Conservation (phyloP, 2,797 vertebrate genomes). For the Xenops minutus region DNA sequence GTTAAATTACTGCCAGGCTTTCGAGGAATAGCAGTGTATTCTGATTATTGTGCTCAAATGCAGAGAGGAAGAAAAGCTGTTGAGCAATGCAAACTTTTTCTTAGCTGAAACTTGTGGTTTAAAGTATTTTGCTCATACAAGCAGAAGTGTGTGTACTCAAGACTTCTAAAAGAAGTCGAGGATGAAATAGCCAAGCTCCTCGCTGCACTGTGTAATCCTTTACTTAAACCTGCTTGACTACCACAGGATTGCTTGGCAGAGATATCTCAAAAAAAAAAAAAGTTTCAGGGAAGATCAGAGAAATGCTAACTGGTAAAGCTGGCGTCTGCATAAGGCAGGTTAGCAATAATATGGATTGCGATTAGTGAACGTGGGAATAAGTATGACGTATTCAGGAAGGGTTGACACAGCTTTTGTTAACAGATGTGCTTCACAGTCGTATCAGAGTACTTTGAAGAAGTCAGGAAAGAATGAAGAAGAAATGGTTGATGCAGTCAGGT, state of each 20-base stretch:
- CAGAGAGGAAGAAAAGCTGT: not conserved
- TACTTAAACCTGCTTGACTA: not conserved
- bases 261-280: not conserved
- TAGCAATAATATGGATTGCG: not conserved
- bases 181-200: not conserved
- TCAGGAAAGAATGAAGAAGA: not conserved
- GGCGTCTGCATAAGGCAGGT: not conserved
- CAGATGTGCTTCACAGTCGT: not conserved
- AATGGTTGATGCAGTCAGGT: not conserved
- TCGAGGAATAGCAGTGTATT: constrained; percentile 20
- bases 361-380: not conserved
- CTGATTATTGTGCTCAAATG: not conserved
- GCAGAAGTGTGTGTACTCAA: not conserved
- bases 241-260: not conserved
- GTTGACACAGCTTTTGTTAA: not conserved
- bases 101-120: constrained; percentile 25
- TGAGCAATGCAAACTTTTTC: constrained; percentile 21
- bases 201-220: not conserved
- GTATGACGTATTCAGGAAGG: fast-evolving
- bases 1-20: constrained; percentile 41
- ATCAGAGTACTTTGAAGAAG: not conserved
- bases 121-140: not conserved
- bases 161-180: not conserved
- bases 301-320: not conserved
- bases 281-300: not conserved